Conservation (phyloP, 2,797 vertebrate genomes). For the Danio albolineatus region DNA sequence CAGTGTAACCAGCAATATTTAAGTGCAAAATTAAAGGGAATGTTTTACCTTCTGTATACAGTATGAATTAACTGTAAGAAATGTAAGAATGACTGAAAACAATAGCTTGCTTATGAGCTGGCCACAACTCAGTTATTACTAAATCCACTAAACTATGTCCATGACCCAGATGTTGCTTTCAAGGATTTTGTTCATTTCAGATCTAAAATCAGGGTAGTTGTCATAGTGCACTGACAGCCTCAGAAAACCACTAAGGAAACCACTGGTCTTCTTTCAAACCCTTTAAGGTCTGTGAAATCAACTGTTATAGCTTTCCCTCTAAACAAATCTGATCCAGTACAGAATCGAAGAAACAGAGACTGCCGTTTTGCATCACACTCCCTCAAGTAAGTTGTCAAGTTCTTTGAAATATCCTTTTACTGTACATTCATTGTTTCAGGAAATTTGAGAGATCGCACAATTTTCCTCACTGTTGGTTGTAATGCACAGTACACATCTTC, state of each 20-base stretch:
- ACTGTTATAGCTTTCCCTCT: constrained; percentile 33
- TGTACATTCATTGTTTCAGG: constrained; percentile 37
- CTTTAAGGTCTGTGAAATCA: constrained; percentile 43
- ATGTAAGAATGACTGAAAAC: neutral
- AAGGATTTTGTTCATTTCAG: constrained; percentile 34
- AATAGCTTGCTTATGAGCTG: neutral
- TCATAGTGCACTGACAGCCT: constrained; percentile 43
- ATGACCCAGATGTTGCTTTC: constrained; percentile 48
- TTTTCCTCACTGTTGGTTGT: constrained; percentile 43
- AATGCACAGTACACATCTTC: constrained; percentile 33
- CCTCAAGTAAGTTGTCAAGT: constrained; percentile 33
- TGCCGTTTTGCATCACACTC: constrained; percentile 40
- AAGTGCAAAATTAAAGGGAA: neutral
- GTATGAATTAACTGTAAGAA: neutral
- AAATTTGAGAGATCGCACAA: constrained; percentile 30
- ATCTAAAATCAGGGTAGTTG: constrained; percentile 43
- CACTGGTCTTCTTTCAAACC: constrained; percentile 44
- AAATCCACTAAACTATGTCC: neutral
- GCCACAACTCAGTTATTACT: neutral
- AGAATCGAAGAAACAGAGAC: constrained; percentile 44
- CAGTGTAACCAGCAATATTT: neutral
- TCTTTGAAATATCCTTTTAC: constrained; percentile 48
- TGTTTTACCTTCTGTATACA: neutral
- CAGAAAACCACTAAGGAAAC: constrained; percentile 46
- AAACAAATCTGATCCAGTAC: constrained; percentile 50